Conservation (phyloP, 2,888 invertebrate genomes). For the Oconnorella tubifera region DNA sequence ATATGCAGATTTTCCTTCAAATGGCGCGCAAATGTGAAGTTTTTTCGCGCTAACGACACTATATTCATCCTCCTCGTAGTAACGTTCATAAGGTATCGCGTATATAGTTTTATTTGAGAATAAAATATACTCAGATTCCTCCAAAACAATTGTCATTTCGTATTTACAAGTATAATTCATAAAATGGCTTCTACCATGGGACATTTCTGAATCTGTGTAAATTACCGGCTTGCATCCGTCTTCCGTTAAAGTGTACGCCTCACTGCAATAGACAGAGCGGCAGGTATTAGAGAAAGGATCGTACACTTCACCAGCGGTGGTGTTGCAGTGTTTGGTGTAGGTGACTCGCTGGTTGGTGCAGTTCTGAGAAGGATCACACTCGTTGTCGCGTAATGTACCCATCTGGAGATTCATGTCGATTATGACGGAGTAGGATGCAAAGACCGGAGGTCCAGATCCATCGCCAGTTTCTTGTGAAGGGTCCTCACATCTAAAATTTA, state of each 20-base stretch:
- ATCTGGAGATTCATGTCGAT: slow-evolving; percentile 6
- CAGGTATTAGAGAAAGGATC: slow-evolving; percentile 34
- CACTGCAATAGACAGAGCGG: slow-evolving; percentile 25
- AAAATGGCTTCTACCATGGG: too few species aligned
- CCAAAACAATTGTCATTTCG: not conserved
- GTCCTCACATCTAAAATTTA: too few species aligned
- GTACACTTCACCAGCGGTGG: slow-evolving; percentile 29
- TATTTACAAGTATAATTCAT: too few species aligned
- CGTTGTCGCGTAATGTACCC: not conserved
- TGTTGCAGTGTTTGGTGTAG: slow-evolving; percentile 21
- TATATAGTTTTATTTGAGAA: slow-evolving; percentile 18
- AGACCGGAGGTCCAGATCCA: too few species aligned
- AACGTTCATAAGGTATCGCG: not conserved
- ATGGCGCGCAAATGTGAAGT: slow-evolving; percentile 17
- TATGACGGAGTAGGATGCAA: not conserved
- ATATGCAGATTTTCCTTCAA: not conserved
- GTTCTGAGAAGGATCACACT: not conserved
- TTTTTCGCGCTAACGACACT: not conserved
- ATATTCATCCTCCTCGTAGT: slow-evolving; percentile 9
- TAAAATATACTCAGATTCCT: slow-evolving; percentile 20
- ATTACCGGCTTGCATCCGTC: too few species aligned
- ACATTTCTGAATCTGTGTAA: too few species aligned
- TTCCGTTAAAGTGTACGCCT: too few species aligned
- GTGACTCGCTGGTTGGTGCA: slow-evolving; percentile 35
- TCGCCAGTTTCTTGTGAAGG: too few species aligned